Evolutionary conservation across 1,140 invertebrate species (phyloP), one percentile per base, ranked within the genome.

Genomic region (Battus philenor): DNA sequence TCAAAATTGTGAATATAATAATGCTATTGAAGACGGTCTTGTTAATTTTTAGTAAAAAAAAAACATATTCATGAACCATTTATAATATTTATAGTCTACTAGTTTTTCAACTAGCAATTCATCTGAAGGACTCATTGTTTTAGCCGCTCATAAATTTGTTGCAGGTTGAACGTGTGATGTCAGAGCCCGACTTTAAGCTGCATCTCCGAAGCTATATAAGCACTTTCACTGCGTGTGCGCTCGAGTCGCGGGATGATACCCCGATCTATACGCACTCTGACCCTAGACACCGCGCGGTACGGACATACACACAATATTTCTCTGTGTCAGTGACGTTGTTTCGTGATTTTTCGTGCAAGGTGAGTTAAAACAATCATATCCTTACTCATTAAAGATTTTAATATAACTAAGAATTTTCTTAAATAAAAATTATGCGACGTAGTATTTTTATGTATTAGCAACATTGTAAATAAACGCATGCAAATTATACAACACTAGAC

Each of bases 141-240:
- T 32, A 33, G 26, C 6, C 15, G 38, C 17, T 29, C 26, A 48
- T 55, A 52, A 51, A 60, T 47, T 29, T 24, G 41, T 48, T 57
- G 46, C 56, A 59, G 44, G 12, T 26, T 13, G 48, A 52, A 11
- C 10, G 33, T 24, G 51, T 64, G 58, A 75, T 63, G 56, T 68
- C 57, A 60, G 43, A 10, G 27, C 47, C 34, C 48, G 41, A 26
- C 33, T 44, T 47, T 48, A 34, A 47, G 54, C 52, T 63, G 58
- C 67, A 62, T 44, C 54, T 55, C 49, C 45, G 55, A 71, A 59
- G 69, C 73, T 82, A 82, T 82, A 82, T 80, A 82, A 82, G 52
- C 60, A 78, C 78, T 79, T 78, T 79, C 78, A 68, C 78, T 73
- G 31, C 10, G 13, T 47, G 18, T 46, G 65, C 74, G 54, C 70